A percentile compares a stretch with the other conserved stretches of the same genome.
phyloP scores from a whole-genome alignment of 2,797 vertebrate genomes.

The Pelobates cultripes region DNA sequence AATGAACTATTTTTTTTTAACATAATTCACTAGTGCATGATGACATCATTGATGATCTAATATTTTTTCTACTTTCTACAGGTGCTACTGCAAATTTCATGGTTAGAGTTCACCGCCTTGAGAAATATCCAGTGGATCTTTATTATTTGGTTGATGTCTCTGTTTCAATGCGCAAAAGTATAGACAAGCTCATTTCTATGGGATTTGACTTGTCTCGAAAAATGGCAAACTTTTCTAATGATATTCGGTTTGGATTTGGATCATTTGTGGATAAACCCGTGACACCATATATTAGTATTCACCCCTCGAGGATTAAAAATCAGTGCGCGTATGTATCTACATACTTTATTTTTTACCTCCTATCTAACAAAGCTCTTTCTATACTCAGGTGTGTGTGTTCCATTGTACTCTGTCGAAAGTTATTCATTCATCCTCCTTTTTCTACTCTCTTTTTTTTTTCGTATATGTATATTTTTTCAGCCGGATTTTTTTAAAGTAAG shows the following conservation, averaged over 20 bases:
- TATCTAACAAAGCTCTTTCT: background rate
- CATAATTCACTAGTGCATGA: too few relatives aligned
- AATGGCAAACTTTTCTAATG: conserved; percentile 87
- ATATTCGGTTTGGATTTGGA: conserved; percentile 93
- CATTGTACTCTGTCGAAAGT: background rate
- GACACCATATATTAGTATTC: conserved; percentile 95
- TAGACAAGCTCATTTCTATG: conserved; percentile 90
- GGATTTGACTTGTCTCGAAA: conserved; percentile 89
- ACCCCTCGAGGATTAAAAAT: conserved; percentile 92
- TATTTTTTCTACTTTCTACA: conserved; percentile 67
- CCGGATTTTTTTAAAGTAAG: background rate
- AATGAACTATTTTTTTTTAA: too few relatives aligned
- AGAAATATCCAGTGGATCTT: conserved; percentile 93
- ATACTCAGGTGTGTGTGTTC: background rate
- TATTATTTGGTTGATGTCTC: conserved; percentile 98
- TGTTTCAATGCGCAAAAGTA: conserved; percentile 94
- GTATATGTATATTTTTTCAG: background rate
- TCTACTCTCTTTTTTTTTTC: background rate
- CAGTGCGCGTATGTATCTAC: conserved; percentile 86
- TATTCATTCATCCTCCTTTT: background rate
- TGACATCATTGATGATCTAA: background rate
- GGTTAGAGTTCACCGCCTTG: conserved; percentile 84
- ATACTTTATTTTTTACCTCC: background rate
- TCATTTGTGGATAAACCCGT: conserved; percentile 98
- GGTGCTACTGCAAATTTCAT: conserved; percentile 85